Evolutionary conservation across 2,113 vertebrate genomes (phyloP), one percentile per base, ranked within the genome.

Genomic region (Eurypyga helias): DNA sequence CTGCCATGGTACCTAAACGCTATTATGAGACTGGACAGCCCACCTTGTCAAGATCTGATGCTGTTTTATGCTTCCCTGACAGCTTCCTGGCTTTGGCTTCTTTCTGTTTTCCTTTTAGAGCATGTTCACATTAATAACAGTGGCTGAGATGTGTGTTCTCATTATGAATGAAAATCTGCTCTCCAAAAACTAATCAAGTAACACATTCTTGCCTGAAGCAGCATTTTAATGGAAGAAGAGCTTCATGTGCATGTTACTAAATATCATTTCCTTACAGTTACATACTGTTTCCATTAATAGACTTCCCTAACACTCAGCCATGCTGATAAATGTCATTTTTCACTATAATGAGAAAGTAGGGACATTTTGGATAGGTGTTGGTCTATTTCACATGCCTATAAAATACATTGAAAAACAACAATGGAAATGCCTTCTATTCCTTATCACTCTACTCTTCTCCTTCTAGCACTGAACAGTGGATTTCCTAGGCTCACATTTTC

Each of bases 91-190:
- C 57, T 81, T 52, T 57, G 61, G 25, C 41, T 76, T 23, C 89
- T 29, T 77, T 57, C 60, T 67, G 1, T 54, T 88, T 90, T 80
- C 28, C 19, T 92, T 93, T 92, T 38, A 83, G 79, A 90, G n/a
- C 51, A 16, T 24, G 60, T 79, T 87, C 83, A 54, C 52, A 3
- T 93, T 80, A 96, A 57, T 55, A 95, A 55, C 41, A 46, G 77
- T 12, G 58, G 51, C 65, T 89, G 76, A 87, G 65, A 89, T 87
- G 33, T 62, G 54, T 90, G 51, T 81, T 93, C 89, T 93, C 46
- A 46, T 95, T 96, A 87, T 62, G 83, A 97, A 96, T 89, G 58
- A 96, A 96, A 95, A 96, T 91, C 89, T 91, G 83, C 49, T 96
- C 80, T 85, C 93, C 90, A 89, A 87, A 96, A 93, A 88, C 85